These are phyloP conservation scores for Ommatoiulus sabulosus DNA, from an alignment of 2,888 invertebrate species.

Conservation along the genomic window DNA sequence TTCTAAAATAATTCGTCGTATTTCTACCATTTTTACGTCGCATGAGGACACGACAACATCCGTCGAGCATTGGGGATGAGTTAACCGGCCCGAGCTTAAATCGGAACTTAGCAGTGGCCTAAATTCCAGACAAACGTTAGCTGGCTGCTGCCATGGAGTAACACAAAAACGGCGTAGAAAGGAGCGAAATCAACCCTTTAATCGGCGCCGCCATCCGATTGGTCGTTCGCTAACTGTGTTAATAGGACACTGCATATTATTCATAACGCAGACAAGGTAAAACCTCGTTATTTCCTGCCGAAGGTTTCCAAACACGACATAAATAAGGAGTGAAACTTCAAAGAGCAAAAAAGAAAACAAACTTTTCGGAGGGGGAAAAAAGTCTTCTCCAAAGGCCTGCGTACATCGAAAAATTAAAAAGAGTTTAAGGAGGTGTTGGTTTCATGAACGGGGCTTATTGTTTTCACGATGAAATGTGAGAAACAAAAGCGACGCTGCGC, in stretches of 20 bases:
- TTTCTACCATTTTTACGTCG: background rate
- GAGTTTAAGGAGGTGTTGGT: background rate
- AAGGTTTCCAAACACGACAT: constrained; percentile 54
- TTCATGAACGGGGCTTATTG: background rate
- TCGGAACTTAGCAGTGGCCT: constrained; percentile 44
- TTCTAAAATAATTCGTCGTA: background rate
- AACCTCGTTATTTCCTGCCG: constrained; percentile 50
- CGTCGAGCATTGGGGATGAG: too few relatives aligned
- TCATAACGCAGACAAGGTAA: constrained; percentile 45
- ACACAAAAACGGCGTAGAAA: background rate
- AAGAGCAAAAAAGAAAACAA: constrained; percentile 24
- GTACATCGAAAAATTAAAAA: background rate
- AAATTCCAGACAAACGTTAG: background rate
- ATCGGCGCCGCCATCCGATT: constrained; percentile 47
- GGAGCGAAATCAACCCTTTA: constrained; percentile 31
- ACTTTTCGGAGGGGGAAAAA: background rate
- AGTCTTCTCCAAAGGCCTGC: background rate
- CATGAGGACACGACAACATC: too few relatives aligned
- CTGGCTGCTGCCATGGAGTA: constrained; percentile 32
- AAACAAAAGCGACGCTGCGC: constrained; percentile 18
- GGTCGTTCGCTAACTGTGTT: constrained; percentile 53
- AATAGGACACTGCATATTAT: constrained; percentile 57
- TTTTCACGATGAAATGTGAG: constrained; percentile 12
- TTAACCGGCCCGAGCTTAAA: background rate
- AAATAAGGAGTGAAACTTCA: constrained; percentile 47